phyloP scores from a whole-genome alignment of 1,140 invertebrate genomes.

The Hydropsyche tenuis region DNA sequence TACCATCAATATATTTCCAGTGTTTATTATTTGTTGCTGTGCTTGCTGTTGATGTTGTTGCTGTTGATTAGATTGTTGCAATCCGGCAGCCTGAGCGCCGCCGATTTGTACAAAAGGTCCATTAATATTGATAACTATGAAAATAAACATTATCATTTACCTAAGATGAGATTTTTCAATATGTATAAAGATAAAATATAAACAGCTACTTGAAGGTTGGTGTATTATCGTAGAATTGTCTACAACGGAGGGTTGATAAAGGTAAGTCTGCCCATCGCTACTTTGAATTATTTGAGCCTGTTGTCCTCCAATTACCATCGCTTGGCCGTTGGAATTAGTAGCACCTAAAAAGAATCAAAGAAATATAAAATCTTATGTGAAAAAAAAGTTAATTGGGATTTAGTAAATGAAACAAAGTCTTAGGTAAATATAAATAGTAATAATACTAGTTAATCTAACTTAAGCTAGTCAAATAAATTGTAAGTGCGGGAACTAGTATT shows the following conservation, averaged over 20 bases:
- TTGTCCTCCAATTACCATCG: constrained; percentile 55
- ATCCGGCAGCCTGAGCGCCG: constrained; percentile 55
- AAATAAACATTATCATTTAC: no score
- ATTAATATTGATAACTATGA: constrained; percentile 72
- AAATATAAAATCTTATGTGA: no score
- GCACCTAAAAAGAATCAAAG: no score
- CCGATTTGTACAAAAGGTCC: constrained; percentile 73
- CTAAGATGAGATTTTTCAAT: no score
- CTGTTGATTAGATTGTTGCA: constrained; percentile 63
- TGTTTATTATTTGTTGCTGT: constrained; percentile 61
- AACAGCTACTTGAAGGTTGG: constrained; percentile 38
- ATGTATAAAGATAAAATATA: no score
- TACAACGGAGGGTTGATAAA: constrained; percentile 79
- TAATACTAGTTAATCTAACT: no score
- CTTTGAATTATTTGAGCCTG: constrained; percentile 86
- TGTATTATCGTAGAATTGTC: constrained; percentile 41
- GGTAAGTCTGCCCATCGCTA: constrained; percentile 90
- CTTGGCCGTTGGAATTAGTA: constrained; percentile 42
- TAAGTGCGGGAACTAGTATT: no score
- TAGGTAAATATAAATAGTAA: no score
- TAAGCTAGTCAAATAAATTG: no score
- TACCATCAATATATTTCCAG: constrained; percentile 71
- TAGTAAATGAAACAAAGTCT: no score
- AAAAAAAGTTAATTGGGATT: no score
- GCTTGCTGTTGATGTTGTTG: no score